phyloP scores from a whole-genome alignment of 2,888 invertebrate genomes.

The Microctonus hyperodae region DNA sequence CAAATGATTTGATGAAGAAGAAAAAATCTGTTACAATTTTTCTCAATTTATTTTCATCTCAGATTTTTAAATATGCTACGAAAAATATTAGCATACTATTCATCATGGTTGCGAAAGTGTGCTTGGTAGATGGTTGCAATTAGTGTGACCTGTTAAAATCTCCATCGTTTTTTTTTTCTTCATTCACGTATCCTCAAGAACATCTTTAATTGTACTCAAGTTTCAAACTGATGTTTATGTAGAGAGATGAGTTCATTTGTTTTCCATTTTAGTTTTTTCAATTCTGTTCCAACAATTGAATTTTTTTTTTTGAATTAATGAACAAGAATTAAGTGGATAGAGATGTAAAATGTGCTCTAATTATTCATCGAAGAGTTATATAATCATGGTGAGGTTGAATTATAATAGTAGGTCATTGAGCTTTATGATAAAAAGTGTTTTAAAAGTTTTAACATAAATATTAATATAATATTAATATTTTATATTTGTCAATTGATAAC shows the following conservation, averaged over 20 bases:
- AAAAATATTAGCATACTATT: background rate
- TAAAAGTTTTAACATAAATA: background rate
- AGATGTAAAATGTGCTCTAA: slow-evolving; percentile 12
- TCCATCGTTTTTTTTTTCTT: background rate
- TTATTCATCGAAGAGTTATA: slow-evolving; percentile 11
- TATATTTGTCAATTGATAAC: no score
- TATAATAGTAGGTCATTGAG: background rate
- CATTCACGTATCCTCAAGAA: slow-evolving; percentile 14
- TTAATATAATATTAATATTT: background rate
- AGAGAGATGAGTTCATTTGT: background rate
- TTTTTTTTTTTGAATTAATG: background rate
- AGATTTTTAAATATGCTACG: no score
- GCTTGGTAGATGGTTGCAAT: slow-evolving; percentile 23
- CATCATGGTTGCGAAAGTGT: background rate
- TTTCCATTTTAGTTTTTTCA: background rate
- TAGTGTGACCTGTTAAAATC: slow-evolving; percentile 38
- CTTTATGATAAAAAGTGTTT: background rate
- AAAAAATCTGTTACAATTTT: slow-evolving; percentile 17
- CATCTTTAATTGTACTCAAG: slow-evolving; percentile 2
- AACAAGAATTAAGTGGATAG: slow-evolving; percentile 3
- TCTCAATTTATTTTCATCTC: no score
- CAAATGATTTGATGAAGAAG: no score
- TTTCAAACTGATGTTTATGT: background rate
- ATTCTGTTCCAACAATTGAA: background rate
- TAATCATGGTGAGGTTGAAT: background rate